Conservation (phyloP, 2,113 vertebrate genomes). For the Electrona antarctica region DNA sequence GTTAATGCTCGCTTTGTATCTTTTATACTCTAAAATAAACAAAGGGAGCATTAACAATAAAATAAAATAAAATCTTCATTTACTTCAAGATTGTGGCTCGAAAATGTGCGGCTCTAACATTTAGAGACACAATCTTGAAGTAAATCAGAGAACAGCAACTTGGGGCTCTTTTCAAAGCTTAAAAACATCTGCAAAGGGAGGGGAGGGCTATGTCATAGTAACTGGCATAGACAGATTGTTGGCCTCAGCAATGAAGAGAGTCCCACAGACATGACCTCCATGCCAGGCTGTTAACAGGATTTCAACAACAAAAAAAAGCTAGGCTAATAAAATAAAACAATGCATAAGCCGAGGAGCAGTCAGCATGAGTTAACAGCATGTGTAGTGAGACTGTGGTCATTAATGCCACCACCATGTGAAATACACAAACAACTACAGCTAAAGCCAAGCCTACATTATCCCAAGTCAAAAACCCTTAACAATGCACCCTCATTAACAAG, state of each 20-base stretch:
- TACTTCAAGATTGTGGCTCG: no score
- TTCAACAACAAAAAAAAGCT: background rate
- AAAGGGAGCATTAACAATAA: no score
- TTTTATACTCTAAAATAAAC: no score
- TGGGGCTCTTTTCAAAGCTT: no score
- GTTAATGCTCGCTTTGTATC: no score
- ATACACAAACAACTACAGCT: background rate
- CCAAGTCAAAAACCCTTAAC: slow-evolving; percentile 36
- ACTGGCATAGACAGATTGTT: no score
- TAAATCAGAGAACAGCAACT: no score
- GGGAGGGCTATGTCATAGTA: no score
- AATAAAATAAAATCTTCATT: no score
- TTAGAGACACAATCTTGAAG: no score
- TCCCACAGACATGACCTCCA: background rate
- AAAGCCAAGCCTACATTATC: background rate
- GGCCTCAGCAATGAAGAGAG: background rate
- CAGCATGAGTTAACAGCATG: background rate
- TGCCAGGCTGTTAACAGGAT: background rate
- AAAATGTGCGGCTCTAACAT: no score
- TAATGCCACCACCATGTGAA: background rate
- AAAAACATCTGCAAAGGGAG: no score
- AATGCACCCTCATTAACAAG: background rate
- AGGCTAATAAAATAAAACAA: background rate
- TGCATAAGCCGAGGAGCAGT: background rate
- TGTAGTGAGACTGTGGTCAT: background rate